Base-by-base conservation (phyloP, 1,140 invertebrate species). In the Palaemon carinicauda region DNA sequence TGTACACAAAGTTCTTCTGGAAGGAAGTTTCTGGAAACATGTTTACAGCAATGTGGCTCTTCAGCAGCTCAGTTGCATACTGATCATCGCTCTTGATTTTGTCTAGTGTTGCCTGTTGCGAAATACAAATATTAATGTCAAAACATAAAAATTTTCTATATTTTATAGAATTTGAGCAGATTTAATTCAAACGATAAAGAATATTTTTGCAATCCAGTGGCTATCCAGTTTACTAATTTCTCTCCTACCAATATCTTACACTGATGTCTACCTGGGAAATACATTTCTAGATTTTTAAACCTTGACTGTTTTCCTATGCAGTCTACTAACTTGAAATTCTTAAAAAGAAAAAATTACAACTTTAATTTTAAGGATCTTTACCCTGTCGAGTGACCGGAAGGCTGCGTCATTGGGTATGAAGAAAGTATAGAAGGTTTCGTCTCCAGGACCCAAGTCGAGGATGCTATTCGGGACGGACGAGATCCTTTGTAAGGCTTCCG, bases 371-470 rank as follows among this genome's bases (percentile, higher is more conserved):
- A 9, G 56, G 24, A 29, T 33, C 24, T 21, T n/a, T 79, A 51
- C 29, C 15, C 17, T 24, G 17, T 91, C 90, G 15, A 92, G 41
- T 56, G 90, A 90, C 15, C 88, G 88, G 88, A 93, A 92, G 27
- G 93, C 93, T 19, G 91, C 89, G 86, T 94, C 92, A 7, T 91
- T 91, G 3, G 93, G 93, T 2, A 92, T 92, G 65, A 94, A 93
- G 17, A 93, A 91, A 5, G 93, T 93, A 80, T 92, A 93, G 3
- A 91, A 91, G 9, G 89, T 90, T 29, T 89, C 88, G 17, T 89
- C 86, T n/a, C 85, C 75, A 0, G 80, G 85, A n/a, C 88, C 88
- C 27, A 90, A 80, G 53, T 90, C 90, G 53, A 92, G 88, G 12
- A 91, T 90, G 27, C 90, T 51, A 0, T 92, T 91, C 15, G 90